Percentiles rank a stretch among this genome's conserved stretches.
Evolutionary conservation across 2,888 invertebrate species (phyloP).

Genomic region (Melipona bicolor): DNA sequence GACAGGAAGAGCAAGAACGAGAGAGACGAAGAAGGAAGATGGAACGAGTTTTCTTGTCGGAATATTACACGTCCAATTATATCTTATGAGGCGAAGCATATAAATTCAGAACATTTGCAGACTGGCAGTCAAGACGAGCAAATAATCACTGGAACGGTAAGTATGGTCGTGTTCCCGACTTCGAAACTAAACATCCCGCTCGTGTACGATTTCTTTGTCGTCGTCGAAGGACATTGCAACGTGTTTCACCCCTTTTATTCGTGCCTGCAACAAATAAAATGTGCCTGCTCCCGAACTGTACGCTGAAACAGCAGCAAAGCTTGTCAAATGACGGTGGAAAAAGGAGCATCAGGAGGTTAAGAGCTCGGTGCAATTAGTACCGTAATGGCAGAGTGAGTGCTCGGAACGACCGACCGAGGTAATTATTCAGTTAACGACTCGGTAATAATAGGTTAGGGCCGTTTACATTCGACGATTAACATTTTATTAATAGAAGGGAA

Average conservation of each 20-base stretch:
- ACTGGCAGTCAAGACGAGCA: constrained; percentile 75
- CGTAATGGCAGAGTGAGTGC: constrained; percentile 21
- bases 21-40: not conserved
- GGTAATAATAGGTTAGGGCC: constrained; percentile 20
- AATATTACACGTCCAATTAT: constrained; percentile 80
- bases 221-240: constrained; percentile 18
- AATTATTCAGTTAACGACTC: constrained; percentile 40
- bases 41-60: constrained; percentile 67
- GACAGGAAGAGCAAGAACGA: not conserved
- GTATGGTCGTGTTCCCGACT: constrained; percentile 27
- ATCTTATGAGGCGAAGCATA: constrained; percentile 74
- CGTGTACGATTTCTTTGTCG: constrained; percentile 1
- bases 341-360: not conserved
- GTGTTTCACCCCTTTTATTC: not conserved
- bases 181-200: constrained; percentile 39
- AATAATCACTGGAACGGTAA: constrained; percentile 69
- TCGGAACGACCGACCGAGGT: constrained; percentile 6
- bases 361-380: constrained; percentile 32
- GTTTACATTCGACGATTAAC: constrained; percentile 5
- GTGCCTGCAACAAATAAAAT: not conserved
- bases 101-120: constrained; percentile 77
- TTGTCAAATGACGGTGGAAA: not conserved
- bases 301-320: not conserved
- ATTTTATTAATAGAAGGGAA: constrained; percentile 24
- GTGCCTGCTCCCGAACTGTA: not conserved